Conservation (phyloP, 2,888 invertebrate genomes). For the Augiades crinisus region DNA sequence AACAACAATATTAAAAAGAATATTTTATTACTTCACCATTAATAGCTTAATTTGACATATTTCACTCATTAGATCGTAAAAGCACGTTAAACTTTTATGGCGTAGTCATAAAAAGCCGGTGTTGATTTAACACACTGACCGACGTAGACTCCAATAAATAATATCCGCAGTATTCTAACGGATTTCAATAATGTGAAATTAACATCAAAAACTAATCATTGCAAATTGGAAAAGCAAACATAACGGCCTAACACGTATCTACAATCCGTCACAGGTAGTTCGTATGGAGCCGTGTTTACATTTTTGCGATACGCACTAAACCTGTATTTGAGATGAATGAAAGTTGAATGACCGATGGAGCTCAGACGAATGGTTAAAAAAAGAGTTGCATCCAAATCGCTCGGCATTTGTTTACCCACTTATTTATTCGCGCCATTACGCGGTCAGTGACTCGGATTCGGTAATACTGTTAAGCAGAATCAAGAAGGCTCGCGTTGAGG, state of each 20-base stretch:
- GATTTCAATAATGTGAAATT: too few relatives aligned
- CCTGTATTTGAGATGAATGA: slow-evolving; percentile 26
- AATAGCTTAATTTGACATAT: not conserved
- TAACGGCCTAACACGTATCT: not conserved
- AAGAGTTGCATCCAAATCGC: slow-evolving; percentile 28
- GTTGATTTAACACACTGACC: not conserved
- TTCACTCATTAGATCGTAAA: not conserved
- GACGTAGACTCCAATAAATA: not conserved
- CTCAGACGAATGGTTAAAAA: slow-evolving; percentile 17
- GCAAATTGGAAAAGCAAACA: too few relatives aligned
- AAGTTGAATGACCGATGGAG: slow-evolving; percentile 29
- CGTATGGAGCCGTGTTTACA: not conserved
- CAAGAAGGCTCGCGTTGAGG: slow-evolving; percentile 4
- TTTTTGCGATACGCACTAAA: slow-evolving; percentile 19
- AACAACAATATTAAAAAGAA: not conserved
- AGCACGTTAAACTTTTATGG: not conserved
- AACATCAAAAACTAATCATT: too few relatives aligned
- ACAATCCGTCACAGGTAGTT: not conserved
- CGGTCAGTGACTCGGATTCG: slow-evolving; percentile 46
- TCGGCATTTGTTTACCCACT: slow-evolving; percentile 32
- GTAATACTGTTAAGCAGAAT: slow-evolving; percentile 4
- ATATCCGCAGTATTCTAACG: too few relatives aligned
- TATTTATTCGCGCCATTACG: slow-evolving; percentile 49
- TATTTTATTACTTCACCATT: not conserved
- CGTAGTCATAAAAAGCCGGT: not conserved